Evolutionary conservation across 2,888 invertebrate genomes (phyloP), one percentile per base, ranked within the genome.

Genomic region (Temnothorax unifasciatus): DNA sequence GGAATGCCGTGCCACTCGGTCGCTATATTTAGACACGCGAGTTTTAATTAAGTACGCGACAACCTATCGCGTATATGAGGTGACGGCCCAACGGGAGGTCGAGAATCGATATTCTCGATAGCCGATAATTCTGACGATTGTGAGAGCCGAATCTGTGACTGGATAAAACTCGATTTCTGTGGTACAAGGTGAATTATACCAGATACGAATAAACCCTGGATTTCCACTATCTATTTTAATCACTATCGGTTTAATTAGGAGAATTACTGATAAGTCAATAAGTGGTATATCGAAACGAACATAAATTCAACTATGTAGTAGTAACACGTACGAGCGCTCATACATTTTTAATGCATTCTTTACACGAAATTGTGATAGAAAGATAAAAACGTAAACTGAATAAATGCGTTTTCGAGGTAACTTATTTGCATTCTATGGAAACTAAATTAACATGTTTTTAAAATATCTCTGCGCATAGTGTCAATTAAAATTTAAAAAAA

Each of bases 1-100:
- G 91, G 91, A 91, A 91, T 91, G 90, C 83, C 63, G 89, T 79
- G 82, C 85, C 85, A 50, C 86, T 84, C 73, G 83, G 63, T 79
- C 66, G 90, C 90, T 92, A 92, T 91, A 92, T 90, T 91, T 91
- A 91, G 89, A 88, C 77, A 74, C 88, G 88, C 86, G 84, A 87
- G 84, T 84, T 89, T 91, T 88, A 88, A 90, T 91, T 86, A 87
- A 87, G 73, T 81, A 82, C 83, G 77, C 85, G 88, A 88, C 86
- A 88, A 87, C 87, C 74, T 79, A 85, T 86, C 86, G 82, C 73
- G 75, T 87, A 63, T 76, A 54, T 79, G 63, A 74, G 57, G 63
- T 82, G 69, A 34, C 61, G 82, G 63, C 21, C 85, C 79, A 50
- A 84, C 25, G 50, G 47, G 38, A 47, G 73, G 79, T 69, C 44